Evolutionary conservation across 2,113 vertebrate genomes (phyloP).

Genomic region (Thunnus maccoyii): DNA sequence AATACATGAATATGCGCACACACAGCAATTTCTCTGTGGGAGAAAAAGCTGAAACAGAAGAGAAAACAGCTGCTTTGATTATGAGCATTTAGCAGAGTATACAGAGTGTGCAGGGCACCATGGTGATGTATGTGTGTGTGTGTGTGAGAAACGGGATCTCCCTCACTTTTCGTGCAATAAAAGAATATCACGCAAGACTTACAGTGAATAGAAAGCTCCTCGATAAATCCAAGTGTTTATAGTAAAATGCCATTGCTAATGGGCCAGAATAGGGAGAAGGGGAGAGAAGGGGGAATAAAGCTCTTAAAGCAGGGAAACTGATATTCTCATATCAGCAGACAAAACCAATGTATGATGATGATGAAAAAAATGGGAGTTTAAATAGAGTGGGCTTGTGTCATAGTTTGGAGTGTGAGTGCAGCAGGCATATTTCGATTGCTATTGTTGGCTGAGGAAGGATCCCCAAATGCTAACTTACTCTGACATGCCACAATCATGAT

Average conservation of each 20-base stretch:
- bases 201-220: slow-evolving; percentile 73
- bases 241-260: slow-evolving; percentile 70
- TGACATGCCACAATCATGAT: slow-evolving; percentile 33
- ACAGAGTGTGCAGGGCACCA: not conserved
- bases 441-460: slow-evolving; percentile 51
- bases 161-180: slow-evolving; percentile 73
- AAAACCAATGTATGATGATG: slow-evolving; percentile 9
- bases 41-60: slow-evolving; percentile 47
- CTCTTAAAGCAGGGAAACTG: not conserved
- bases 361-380: not conserved
- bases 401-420: not conserved
- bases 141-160: slow-evolving; percentile 67
- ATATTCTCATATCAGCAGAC: slow-evolving; percentile 32
- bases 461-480: slow-evolving; percentile 32
- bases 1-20: not conserved
- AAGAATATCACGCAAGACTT: slow-evolving; percentile 78
- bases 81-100: slow-evolving; percentile 17
- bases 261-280: slow-evolving; percentile 44
- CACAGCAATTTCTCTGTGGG: slow-evolving; percentile 33
- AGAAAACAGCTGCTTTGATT: slow-evolving; percentile 65
- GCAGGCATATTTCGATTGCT: not conserved
- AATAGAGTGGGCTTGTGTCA: slow-evolving; percentile 20
- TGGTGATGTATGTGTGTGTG: slow-evolving; percentile 28
- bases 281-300: not conserved
- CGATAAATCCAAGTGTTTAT: slow-evolving; percentile 78